Evolutionary conservation across 2,113 vertebrate genomes (phyloP).

Genomic region (Pogonocichla stellata): DNA sequence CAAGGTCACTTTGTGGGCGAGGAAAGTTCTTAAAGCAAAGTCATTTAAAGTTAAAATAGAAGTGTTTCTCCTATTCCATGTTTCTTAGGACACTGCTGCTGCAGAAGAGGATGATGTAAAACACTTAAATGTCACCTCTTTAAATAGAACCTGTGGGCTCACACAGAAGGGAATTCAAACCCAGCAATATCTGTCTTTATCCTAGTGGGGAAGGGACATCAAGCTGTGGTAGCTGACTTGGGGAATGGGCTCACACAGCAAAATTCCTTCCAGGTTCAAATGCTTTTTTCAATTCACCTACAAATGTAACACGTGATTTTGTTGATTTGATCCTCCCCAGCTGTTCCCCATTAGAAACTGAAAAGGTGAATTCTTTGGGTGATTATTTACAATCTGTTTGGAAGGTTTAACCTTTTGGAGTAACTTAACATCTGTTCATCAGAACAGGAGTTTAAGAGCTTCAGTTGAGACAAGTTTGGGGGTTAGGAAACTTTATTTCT

Average conservation of each 20-base stretch:
- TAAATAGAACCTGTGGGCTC: slow-evolving; percentile 26
- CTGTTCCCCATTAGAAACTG: neutral
- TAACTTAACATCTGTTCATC: neutral
- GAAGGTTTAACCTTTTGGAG: neutral
- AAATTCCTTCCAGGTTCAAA: neutral
- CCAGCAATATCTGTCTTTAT: neutral
- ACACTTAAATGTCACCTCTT: slow-evolving; percentile 28
- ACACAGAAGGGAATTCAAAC: neutral
- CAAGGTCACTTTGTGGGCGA: slow-evolving; percentile 59
- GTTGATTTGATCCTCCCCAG: neutral
- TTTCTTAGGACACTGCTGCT: neutral
- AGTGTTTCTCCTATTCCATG: neutral
- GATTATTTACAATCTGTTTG: neutral
- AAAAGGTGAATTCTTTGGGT: neutral
- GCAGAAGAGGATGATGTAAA: slow-evolving; percentile 20
- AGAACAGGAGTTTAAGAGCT: neutral
- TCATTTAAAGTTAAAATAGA: slow-evolving; percentile 28
- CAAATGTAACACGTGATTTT: neutral
- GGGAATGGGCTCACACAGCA: neutral
- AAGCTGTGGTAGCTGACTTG: neutral
- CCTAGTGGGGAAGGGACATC: accelerated
- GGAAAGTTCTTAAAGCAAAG: slow-evolving; percentile 51
- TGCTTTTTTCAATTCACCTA: neutral
- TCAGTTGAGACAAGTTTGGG: neutral
- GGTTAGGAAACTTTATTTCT: neutral